Evolutionary conservation across 2,797 vertebrate species (phyloP), one percentile per base, ranked within the genome.

Genomic region (Varecia variegata): DNA sequence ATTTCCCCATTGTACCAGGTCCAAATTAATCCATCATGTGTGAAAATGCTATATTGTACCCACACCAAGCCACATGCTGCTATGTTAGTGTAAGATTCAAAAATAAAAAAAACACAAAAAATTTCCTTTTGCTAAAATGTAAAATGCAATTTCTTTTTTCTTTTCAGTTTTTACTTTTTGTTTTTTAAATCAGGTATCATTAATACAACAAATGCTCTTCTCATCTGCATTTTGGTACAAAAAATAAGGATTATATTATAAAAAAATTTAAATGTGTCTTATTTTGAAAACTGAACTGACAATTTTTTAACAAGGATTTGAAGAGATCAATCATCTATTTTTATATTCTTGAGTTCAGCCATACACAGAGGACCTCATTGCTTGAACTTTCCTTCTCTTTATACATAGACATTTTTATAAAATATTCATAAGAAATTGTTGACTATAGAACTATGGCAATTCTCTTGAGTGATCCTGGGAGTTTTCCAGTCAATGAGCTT

Each of bases 351-450:
- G 52, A 95, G 79, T 94, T 96, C 67, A 54, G 52, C 18, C 13
- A 13, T 74, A 94, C 62, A 94, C 85, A 87, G 52, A 97, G 83
- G 62, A 94, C 79, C 54, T 88, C 81, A 58, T 71, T 85, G 56
- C 65, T 85, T 47, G 10, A 54, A 94, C 83, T 54, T 88, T 38
- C 25, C 18, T 97, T 60, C n/a, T 91, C 95, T 97, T 97, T 96
- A 94, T 86, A 65, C 90, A 68, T 91, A 96, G 90, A 35, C 89
- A 50, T 54, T 97, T 98, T 50, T 73, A 87, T 97, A 98, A 98
- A 98, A 97, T 96, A 98, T 95, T 95, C 92, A 93, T 85, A 91
- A 58, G 32, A 90, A 71, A 97, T 97, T 98, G 62, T 92, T 97
- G 93, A 93, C 96, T 97, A 45, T 70, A 93, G 92, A 96, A 82